Conservation (phyloP, 64 coral and sea anemone genomes). For the Stylophora pistillata region DNA sequence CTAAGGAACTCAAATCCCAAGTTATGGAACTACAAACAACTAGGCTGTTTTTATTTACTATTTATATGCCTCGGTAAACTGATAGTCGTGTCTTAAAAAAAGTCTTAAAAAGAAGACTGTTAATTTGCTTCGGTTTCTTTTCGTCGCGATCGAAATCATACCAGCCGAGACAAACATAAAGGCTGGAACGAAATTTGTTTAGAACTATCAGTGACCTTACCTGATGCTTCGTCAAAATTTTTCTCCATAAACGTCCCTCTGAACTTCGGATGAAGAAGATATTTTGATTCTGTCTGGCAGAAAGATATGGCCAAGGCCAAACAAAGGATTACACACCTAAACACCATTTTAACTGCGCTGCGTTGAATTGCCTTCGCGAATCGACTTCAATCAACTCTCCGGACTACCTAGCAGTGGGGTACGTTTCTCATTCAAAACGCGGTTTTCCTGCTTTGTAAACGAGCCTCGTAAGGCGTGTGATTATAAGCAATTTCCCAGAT, state of each 20-base stretch:
- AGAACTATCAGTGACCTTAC: neutral
- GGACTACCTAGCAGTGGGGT: neutral
- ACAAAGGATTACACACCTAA: neutral
- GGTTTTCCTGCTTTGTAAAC: neutral
- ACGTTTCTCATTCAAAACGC: neutral
- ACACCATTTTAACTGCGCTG: neutral
- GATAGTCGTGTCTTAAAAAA: too few relatives aligned
- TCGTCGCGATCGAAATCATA: too few relatives aligned
- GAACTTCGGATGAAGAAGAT: neutral
- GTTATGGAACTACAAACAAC: too few relatives aligned
- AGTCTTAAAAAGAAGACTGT: too few relatives aligned
- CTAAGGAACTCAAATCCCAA: too few relatives aligned
- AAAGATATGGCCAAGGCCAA: neutral
- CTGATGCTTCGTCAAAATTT: constrained; percentile 12
- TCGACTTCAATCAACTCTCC: too few relatives aligned
- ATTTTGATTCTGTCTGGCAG: neutral
- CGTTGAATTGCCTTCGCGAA: neutral
- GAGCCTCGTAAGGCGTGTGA: neutral
- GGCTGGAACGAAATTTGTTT: too few relatives aligned
- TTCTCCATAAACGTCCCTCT: neutral
- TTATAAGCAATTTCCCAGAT: neutral
- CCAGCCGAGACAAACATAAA: too few relatives aligned
- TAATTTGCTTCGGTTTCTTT: too few relatives aligned
- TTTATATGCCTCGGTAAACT: too few relatives aligned
- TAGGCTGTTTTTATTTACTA: too few relatives aligned